Evolutionary conservation across 2,888 invertebrate genomes (phyloP).

Genomic region (Caenorhabditis drosophilae): DNA sequence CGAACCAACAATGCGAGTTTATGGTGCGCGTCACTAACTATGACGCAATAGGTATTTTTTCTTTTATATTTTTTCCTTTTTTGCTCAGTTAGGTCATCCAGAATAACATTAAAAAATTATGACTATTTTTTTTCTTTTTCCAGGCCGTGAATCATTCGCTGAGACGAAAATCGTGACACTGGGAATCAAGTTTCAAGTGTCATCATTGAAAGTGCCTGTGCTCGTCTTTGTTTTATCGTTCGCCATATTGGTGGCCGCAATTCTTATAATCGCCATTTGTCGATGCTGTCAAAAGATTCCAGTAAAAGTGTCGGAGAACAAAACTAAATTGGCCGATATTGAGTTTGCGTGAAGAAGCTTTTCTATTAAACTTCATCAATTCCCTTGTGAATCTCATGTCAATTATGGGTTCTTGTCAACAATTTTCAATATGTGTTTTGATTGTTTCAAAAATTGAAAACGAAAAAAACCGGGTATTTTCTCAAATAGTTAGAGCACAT

Average conservation of each 20-base stretch:
- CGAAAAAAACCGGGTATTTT: too few relatives aligned
- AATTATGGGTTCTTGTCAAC: too few relatives aligned
- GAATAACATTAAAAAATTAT: constrained; percentile 1
- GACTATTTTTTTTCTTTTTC: constrained; percentile 10
- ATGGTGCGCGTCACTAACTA: constrained; percentile 59
- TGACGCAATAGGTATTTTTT: constrained; percentile 52
- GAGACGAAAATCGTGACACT: constrained; percentile 36
- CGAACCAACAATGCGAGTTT: constrained; percentile 54
- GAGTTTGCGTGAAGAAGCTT: too few relatives aligned
- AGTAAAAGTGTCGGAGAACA: constrained; percentile 41
- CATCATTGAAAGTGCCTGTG: constrained; percentile 18
- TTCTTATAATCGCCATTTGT: constrained; percentile 19
- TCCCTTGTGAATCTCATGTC: too few relatives aligned
- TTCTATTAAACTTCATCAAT: too few relatives aligned
- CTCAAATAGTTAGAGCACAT: too few relatives aligned
- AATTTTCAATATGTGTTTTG: too few relatives aligned
- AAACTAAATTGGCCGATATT: constrained; percentile 41
- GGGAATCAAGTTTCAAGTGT: constrained; percentile 7
- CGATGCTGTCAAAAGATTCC: constrained; percentile 33
- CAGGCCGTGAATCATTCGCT: constrained; percentile 45
- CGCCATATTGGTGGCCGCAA: constrained; percentile 11
- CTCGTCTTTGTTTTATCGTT: constrained; percentile 15
- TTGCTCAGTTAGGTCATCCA: not conserved
- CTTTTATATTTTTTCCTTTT: not conserved
- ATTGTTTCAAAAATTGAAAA: too few relatives aligned